A percentile compares a stretch with the other conserved stretches of the same genome.
These are phyloP conservation scores for Cnemophilus loriae DNA, from an alignment of 2,113 vertebrate species.

Conservation along the genomic window DNA sequence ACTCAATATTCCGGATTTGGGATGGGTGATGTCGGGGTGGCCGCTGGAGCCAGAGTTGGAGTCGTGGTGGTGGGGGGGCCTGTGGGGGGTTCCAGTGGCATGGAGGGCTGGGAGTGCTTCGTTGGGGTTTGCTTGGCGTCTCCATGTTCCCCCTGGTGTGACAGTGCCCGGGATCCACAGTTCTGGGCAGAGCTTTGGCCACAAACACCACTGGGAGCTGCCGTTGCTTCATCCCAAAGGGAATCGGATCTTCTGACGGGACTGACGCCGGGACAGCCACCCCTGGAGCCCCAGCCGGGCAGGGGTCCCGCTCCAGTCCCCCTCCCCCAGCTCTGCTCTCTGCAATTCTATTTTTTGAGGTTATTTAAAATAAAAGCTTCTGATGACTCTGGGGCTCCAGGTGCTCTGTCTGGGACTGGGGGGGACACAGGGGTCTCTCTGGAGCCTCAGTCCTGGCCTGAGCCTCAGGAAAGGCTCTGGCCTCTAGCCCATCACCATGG, in stretches of 20 bases:
- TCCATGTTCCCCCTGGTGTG: not conserved
- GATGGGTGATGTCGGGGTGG: not conserved
- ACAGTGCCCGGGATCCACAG: not conserved
- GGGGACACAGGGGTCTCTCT: not conserved
- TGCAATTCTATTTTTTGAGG: constrained; percentile 45
- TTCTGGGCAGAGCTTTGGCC: too few species aligned
- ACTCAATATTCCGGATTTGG: not conserved
- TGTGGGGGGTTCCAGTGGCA: not conserved
- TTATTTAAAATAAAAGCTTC: constrained; percentile 56
- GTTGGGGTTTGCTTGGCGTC: not conserved
- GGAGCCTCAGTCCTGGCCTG: not conserved
- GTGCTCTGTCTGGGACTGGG: not conserved
- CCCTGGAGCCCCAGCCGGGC: not conserved
- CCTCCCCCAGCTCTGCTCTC: not conserved
- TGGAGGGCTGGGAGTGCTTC: not conserved
- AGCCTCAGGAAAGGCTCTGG: not conserved
- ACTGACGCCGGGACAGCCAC: not conserved
- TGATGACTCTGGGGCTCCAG: not conserved
- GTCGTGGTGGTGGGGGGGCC: rapidly evolving
- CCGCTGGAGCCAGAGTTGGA: not conserved
- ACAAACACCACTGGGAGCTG: not conserved
- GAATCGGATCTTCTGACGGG: not conserved
- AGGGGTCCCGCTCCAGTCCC: not conserved
- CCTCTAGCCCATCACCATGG: not conserved
- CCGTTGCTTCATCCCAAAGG: not conserved